Evolutionary conservation across 2,888 invertebrate species (phyloP), one percentile per base, ranked within the genome.

Genomic region (Cotesia congregata): DNA sequence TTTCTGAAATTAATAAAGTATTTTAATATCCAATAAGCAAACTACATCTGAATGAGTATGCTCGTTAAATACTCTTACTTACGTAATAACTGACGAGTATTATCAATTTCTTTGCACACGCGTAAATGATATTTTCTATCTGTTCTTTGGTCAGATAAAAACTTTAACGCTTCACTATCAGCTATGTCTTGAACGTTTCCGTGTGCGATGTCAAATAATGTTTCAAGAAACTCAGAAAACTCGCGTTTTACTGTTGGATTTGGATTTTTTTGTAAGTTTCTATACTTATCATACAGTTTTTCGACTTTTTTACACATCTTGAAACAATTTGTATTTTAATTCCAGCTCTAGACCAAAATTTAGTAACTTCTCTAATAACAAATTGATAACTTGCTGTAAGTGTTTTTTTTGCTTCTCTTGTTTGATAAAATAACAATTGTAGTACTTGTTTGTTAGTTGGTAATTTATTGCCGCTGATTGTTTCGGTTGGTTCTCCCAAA

Each of bases 181-280:
- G 50, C 59, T 67, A 67, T 38, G 5, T 41, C 20, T 20, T 41
- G 41, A 71, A 65, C 67, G 64, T 72, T 64, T n/a, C 64, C 71
- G 41, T 76, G 76, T 60, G 70, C 71, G 30, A 76, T 64, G 71
- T 71, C 76, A 60, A 76, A 76, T 72, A 76, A 64, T 61, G 30
- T 72, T n/a, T 12, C 9, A 17, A 76, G 20, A 70, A n/a, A 64
- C 17, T 12, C 69, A 38, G 30, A 70, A 71, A 76, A 76, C 17
- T 62, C 70, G 30, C 50, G 20, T 12, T 71, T 65, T 5, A 41
- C 40, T 30, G 38, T 41, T 64, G 50, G 59, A 50, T 72, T 72
- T 64, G 39, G 7, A 76, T 38, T 76, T 72, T 76, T 76, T 72
- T 71, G 71, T 17, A 71, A 7, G 15, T 7, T 65, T 67, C 67